phyloP scores from a whole-genome alignment of 1,140 invertebrate genomes.

The Campodea augens region DNA sequence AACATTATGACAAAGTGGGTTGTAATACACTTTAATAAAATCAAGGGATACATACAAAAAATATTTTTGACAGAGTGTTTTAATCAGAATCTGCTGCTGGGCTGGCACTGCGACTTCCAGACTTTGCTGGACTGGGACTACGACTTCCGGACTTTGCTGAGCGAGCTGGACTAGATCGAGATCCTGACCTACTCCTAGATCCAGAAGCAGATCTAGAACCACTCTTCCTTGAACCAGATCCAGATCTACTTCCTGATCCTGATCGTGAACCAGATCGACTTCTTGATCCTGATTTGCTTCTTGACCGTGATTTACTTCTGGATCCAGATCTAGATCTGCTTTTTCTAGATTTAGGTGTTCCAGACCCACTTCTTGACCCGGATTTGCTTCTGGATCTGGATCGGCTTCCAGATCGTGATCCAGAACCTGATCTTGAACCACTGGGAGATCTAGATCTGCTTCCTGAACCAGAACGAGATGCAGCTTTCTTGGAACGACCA shows the following conservation, averaged over 20 bases:
- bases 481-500: neutral
- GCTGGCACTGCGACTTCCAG: too few species aligned
- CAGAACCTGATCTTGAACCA: conserved; percentile 10
- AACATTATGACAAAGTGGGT: too few species aligned
- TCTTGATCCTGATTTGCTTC: conserved; percentile 21
- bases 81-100: too few species aligned
- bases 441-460: too few species aligned
- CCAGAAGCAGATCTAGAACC: conserved; percentile 18
- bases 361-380: conserved; percentile 20
- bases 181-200: conserved; percentile 21
- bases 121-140: too few species aligned
- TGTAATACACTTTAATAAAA: too few species aligned
- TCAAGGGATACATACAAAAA: too few species aligned
- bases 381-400: conserved; percentile 4
- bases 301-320: conserved; percentile 21
- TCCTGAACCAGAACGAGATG: conserved; percentile 13
- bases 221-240: conserved; percentile 18
- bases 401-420: conserved; percentile 15
- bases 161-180: too few species aligned
- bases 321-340: conserved; percentile 16
- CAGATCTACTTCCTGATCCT: conserved; percentile 18
- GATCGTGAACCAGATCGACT: conserved; percentile 18
- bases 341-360: conserved; percentile 15
- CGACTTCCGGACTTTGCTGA: too few species aligned
- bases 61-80: too few species aligned